phyloP scores from a whole-genome alignment of 2,888 invertebrate species.

The Caenorhabditis angaria region DNA sequence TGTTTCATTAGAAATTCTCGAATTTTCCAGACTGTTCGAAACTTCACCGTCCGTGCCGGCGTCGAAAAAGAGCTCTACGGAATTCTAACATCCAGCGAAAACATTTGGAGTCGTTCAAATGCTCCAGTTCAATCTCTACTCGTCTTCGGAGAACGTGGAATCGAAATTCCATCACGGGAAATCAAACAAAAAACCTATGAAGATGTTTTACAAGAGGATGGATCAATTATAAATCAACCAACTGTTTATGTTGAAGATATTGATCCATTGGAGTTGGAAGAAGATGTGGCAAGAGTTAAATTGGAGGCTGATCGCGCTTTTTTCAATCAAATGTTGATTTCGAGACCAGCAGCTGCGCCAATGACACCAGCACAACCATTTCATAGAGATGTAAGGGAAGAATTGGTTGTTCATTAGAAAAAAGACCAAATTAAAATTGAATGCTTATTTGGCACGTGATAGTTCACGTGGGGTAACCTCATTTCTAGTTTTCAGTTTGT shows the following conservation, averaged over 20 bases:
- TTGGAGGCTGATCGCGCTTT: constrained; percentile 68
- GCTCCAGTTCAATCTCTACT: constrained; percentile 19
- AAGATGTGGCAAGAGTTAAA: constrained; percentile 49
- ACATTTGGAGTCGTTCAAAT: constrained; percentile 17
- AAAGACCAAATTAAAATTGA: not conserved
- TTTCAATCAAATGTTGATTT: constrained; percentile 66
- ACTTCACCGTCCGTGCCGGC: constrained; percentile 28
- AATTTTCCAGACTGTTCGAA: constrained; percentile 12
- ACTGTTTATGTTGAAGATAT: constrained; percentile 28
- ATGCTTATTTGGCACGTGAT: too few relatives aligned
- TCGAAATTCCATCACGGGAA: constrained; percentile 21
- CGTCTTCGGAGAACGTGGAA: constrained; percentile 30
- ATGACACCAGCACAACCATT: constrained; percentile 32
- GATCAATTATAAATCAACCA: constrained; percentile 14
- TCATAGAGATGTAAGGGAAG: constrained; percentile 27
- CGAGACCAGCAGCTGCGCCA: constrained; percentile 46
- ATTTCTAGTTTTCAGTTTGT: too few relatives aligned
- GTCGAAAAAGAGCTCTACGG: constrained; percentile 31
- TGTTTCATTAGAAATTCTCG: not conserved
- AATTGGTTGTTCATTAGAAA: not conserved
- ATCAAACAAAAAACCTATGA: constrained; percentile 5
- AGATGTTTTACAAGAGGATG: constrained; percentile 27
- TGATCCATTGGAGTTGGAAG: constrained; percentile 34
- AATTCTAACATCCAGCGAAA: constrained; percentile 23
- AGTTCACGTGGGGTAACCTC: too few relatives aligned